Percentiles rank a stretch among this genome's conserved stretches.
Conservation (phyloP, 2,888 invertebrate species). For the Synergus itoensis region DNA sequence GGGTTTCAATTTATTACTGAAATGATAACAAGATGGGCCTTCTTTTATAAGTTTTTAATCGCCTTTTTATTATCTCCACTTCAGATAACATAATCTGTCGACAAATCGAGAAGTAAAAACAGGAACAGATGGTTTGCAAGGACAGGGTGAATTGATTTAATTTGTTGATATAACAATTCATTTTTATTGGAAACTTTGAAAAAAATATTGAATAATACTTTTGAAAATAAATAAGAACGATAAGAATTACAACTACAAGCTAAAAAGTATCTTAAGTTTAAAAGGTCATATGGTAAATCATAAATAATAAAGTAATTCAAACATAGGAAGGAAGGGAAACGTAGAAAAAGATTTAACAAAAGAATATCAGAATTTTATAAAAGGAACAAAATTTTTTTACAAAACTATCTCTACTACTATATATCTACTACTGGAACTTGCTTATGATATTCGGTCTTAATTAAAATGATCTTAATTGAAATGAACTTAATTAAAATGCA, state of each 20-base stretch:
- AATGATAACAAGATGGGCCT: neutral
- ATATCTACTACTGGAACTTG: neutral
- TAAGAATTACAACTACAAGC: neutral
- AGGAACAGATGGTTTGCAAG: neutral
- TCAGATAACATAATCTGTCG: constrained; percentile 20
- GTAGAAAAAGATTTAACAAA: neutral
- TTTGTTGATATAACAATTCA: neutral
- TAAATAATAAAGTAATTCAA: neutral
- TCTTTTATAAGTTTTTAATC: constrained; percentile 45
- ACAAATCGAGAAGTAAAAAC: neutral
- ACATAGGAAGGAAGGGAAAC: neutral
- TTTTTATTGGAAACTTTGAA: neutral
- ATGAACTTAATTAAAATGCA: neutral
- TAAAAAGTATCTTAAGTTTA: neutral
- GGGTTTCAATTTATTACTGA: neutral
- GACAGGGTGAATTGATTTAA: neutral
- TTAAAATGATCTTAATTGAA: neutral
- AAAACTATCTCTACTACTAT: neutral
- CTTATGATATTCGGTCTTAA: neutral
- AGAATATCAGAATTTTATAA: constrained; percentile 8
- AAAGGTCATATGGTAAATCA: neutral
- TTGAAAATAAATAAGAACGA: too few species aligned
- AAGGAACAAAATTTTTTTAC: neutral
- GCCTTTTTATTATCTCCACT: constrained; percentile 37
- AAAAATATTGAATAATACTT: neutral